Conservation (phyloP, 2,113 vertebrate genomes). For the Nesogale talazaci region DNA sequence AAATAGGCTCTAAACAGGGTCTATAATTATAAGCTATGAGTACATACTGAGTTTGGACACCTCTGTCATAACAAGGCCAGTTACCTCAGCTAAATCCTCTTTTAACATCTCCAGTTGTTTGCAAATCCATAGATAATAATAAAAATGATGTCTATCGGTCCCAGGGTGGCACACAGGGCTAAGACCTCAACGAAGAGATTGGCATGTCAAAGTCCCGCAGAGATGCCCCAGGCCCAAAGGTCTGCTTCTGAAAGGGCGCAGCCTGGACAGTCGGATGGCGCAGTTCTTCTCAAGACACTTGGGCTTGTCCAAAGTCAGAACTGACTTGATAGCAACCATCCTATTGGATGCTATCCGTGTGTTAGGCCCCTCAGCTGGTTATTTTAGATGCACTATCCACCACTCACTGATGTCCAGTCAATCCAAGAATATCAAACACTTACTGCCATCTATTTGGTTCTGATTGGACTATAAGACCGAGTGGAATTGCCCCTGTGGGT, state of each 20-base stretch:
- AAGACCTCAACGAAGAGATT: neutral
- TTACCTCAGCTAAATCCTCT: too few relatives aligned
- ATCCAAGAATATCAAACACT: too few relatives aligned
- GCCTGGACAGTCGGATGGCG: neutral
- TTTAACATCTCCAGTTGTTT: slow-evolving; percentile 1
- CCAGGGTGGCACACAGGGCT: neutral
- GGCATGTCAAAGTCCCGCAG: neutral
- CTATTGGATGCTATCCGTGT: neutral
- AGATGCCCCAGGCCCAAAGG: neutral
- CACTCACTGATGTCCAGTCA: too few relatives aligned
- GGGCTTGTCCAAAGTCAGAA: neutral
- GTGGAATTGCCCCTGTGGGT: too few relatives aligned
- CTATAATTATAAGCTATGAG: neutral
- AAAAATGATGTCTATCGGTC: neutral
- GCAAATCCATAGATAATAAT: slow-evolving; percentile 19
- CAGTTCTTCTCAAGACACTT: neutral
- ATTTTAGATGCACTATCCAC: neutral
- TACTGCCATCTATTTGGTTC: too few relatives aligned
- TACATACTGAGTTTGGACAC: neutral
- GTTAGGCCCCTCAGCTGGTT: neutral
- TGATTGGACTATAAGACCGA: too few relatives aligned
- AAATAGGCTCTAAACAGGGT: neutral
- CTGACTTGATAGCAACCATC: neutral
- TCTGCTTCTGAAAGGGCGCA: neutral
- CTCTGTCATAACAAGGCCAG: too few relatives aligned